Evolutionary conservation across 2,888 invertebrate species (phyloP), one percentile per base, ranked within the genome.

Genomic region (Cataglyphis albicans): DNA sequence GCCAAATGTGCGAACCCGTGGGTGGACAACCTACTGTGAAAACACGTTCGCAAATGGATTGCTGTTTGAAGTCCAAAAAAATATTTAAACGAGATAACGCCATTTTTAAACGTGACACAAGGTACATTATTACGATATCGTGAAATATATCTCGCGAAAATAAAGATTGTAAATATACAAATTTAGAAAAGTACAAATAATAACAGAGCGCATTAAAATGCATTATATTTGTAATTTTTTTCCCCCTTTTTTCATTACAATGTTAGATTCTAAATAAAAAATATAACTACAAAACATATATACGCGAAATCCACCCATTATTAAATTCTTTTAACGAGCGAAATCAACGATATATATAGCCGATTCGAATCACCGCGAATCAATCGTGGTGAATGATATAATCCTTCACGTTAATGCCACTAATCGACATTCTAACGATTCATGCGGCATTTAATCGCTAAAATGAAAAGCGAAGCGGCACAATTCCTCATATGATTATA

Each of bases 351-450:
- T 44, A 41, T 21, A 67, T 38, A 35, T 21, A 35, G 0, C 32
- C 57, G 68, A 70, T 67, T 57, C n/a, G 55, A n/a, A 57, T 52
- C 52, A 52, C n/a, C 44, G 29, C 70, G 44, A 70, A 76, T 76
- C 67, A 67, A 41, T 41, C 55, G 67, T 70, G 70, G 6, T 57
- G 41, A 52, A 57, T 41, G 76, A 59, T 68, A 78, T 78, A 78
- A 80, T 80, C 70, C 35, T 48, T 12, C 44, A 44, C 29, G 25
- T 35, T 44, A 78, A 70, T 70, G 32, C 12, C 32, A 57, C 44
- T 70, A 70, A 80, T 78, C 78, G 78, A 78, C 59, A 78, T 70
- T 80, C 78, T 44, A 32, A 12, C 44, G 70, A 80, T 80, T 59
- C 59, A 44, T 80, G 57, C 32, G 78, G 44, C 44, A 70, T 80